Conservation (phyloP, 2,797 vertebrate genomes). For the Neomorphus geoffroyi region DNA sequence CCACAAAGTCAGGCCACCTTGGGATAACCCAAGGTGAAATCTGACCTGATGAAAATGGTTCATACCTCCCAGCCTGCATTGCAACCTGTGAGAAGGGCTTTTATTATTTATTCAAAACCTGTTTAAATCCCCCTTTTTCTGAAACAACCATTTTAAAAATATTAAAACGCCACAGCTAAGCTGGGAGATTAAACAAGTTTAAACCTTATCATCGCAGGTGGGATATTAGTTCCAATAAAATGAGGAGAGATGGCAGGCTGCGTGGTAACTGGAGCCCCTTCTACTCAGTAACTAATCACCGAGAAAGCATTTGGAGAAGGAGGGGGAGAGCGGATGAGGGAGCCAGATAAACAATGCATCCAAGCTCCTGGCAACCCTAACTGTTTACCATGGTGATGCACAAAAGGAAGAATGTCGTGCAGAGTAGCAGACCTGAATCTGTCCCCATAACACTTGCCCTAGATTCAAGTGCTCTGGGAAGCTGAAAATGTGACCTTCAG, state of each 20-base stretch:
- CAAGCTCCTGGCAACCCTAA: slow-evolving; percentile 64
- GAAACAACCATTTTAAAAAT: slow-evolving; percentile 71
- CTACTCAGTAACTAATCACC: slow-evolving; percentile 66
- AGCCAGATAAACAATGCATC: slow-evolving; percentile 41
- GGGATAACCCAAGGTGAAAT: slow-evolving; percentile 58
- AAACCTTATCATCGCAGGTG: slow-evolving; percentile 67
- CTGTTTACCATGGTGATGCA: slow-evolving; percentile 67
- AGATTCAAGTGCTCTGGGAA: slow-evolving; percentile 27
- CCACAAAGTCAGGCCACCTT: slow-evolving; percentile 66
- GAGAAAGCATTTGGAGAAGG: slow-evolving; percentile 67
- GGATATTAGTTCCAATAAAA: slow-evolving; percentile 67
- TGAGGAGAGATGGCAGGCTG: slow-evolving; percentile 42
- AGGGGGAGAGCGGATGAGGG: slow-evolving; percentile 41
- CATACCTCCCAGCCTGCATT: slow-evolving; percentile 49
- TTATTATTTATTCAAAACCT: slow-evolving; percentile 68
- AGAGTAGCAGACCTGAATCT: slow-evolving; percentile 12
- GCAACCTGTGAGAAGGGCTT: slow-evolving; percentile 63
- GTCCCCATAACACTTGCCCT: slow-evolving; percentile 44
- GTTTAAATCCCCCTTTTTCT: slow-evolving; percentile 66
- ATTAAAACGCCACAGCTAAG: slow-evolving; percentile 71
- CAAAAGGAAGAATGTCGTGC: slow-evolving; percentile 22
- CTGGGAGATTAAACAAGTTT: slow-evolving; percentile 73
- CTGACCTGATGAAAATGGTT: slow-evolving; percentile 59
- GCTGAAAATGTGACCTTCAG: slow-evolving; percentile 44
- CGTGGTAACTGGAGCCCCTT: slow-evolving; percentile 65